Base-by-base conservation (phyloP, 35 echinoderm and acorn worm species). In the Holothuria glaberrima region DNA sequence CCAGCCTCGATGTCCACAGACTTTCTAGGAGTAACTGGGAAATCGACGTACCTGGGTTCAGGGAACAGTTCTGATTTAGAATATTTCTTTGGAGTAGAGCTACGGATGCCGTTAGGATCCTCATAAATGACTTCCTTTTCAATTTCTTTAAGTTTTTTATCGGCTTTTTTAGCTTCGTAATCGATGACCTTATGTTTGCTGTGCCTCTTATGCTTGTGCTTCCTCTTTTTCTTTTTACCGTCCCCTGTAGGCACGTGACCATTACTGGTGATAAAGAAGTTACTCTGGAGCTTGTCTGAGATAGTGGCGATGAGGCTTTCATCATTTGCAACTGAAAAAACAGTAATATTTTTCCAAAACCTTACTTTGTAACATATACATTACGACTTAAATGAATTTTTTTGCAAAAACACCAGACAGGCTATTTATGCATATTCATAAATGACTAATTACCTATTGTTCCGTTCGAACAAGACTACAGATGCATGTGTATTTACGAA, bases 221-320 rank as follows among this genome's bases (percentile, higher is more conserved):
- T 72, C 48, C 70, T 65, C 30, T 52, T 85, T 33, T 82, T 91
- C 78, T 85, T 71, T 22, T 54, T 83, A 25, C 72, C 90, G n/a
- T 70, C 67, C 12, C 76, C 90, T 20, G 25, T 59, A 6, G 57
- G 75, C 27, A 88, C 28, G 67, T 58, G 67, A 38, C 94, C 90
- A 35, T 95, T 95, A 63, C 88, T 86, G 7, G 82, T 86, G 41
- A 89, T 82, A 91, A 92, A 95, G 62, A 89, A 95, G 87, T 95
- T 95, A 21, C 64, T 72, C 20, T 88, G 86, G 13, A 89, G 82
- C 28, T 78, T 92, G 9, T 66, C 48, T 26, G 86, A 89, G 22
- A 88, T 79, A 3, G 69, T 88, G 9, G 86, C 87, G 29, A 86
- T 66, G 19, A 86, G 62, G 32, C 19, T 86, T 26, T 86, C 83